phyloP scores from a whole-genome alignment of 2,113 vertebrate genomes.

The Tor tambroides region DNA sequence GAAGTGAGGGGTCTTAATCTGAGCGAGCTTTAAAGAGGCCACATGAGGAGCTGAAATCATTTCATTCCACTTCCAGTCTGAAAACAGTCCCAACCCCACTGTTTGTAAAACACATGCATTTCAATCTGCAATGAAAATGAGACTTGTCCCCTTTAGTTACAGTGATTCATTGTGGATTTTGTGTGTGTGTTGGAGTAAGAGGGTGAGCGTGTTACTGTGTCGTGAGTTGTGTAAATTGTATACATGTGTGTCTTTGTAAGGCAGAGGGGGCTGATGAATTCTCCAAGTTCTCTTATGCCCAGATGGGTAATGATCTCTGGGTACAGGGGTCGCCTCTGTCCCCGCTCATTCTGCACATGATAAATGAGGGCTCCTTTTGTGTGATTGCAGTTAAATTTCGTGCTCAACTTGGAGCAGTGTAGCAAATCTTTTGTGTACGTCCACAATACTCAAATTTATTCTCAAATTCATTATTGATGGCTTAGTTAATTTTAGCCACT shows the following conservation, averaged over 20 bases:
- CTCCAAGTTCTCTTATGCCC: constrained; percentile 62
- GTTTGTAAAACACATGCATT: constrained; percentile 68
- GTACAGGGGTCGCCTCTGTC: constrained; percentile 73
- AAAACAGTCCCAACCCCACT: constrained; percentile 65
- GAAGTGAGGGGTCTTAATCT: constrained; percentile 68
- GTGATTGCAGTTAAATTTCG: constrained; percentile 78
- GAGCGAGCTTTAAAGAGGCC: constrained; percentile 69
- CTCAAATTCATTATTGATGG: constrained; percentile 76
- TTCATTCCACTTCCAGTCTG: constrained; percentile 66
- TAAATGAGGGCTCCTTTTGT: constrained; percentile 77
- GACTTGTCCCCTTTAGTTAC: constrained; percentile 81
- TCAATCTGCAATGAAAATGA: constrained; percentile 79
- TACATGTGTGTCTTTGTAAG: constrained; percentile 50
- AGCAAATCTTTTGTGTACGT: constrained; percentile 74
- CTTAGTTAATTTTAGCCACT: constrained; percentile 58
- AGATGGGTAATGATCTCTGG: constrained; percentile 78
- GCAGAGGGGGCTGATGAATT: constrained; percentile 56
- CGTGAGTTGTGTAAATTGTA: not conserved
- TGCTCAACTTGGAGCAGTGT: constrained; percentile 77
- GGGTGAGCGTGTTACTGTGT: not conserved
- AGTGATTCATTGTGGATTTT: constrained; percentile 71
- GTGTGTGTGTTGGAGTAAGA: constrained; percentile 35
- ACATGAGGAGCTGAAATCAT: constrained; percentile 70
- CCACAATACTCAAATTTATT: constrained; percentile 78
- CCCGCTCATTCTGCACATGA: constrained; percentile 77